These are phyloP conservation scores for Ectemnius continuus DNA, from an alignment of 2,888 invertebrate species.

Conservation along the genomic window DNA sequence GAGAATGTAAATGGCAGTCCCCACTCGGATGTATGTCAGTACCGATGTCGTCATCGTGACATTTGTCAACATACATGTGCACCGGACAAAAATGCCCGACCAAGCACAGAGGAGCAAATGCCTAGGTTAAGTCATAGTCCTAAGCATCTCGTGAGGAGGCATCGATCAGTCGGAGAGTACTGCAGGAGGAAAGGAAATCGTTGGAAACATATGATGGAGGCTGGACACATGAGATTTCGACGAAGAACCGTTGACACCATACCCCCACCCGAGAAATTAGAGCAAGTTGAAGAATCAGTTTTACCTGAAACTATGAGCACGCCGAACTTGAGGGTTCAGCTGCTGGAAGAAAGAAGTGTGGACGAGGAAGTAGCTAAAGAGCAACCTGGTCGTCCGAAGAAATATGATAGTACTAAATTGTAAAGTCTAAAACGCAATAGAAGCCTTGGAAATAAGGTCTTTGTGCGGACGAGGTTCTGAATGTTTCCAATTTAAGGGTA, in stretches of 20 bases:
- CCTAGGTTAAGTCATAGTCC: conserved; percentile 43
- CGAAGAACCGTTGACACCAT: conserved; percentile 64
- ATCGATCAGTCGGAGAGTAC: conserved; percentile 62
- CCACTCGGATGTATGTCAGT: conserved; percentile 1
- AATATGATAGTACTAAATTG: neutral
- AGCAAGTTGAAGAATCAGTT: neutral
- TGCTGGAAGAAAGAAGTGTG: conserved; percentile 9
- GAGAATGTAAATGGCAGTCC: neutral
- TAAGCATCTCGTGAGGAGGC: conserved; percentile 64
- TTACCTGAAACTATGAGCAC: conserved; percentile 56
- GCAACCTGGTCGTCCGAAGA: neutral
- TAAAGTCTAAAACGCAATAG: neutral
- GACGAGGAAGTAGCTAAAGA: neutral
- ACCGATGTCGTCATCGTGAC: conserved; percentile 49
- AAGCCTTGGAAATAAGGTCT: neutral
- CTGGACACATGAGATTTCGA: conserved; percentile 31
- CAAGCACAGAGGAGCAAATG: conserved; percentile 6
- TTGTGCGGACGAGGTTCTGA: neutral
- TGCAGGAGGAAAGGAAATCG: conserved; percentile 70
- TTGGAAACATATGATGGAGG: conserved; percentile 64
- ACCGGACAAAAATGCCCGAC: conserved; percentile 24
- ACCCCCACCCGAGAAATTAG: conserved; percentile 47
- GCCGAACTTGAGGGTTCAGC: conserved; percentile 55
- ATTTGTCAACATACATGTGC: conserved; percentile 47
- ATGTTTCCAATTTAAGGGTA: neutral